Conservation (phyloP, 2,113 vertebrate genomes). For the Symphodus melops region DNA sequence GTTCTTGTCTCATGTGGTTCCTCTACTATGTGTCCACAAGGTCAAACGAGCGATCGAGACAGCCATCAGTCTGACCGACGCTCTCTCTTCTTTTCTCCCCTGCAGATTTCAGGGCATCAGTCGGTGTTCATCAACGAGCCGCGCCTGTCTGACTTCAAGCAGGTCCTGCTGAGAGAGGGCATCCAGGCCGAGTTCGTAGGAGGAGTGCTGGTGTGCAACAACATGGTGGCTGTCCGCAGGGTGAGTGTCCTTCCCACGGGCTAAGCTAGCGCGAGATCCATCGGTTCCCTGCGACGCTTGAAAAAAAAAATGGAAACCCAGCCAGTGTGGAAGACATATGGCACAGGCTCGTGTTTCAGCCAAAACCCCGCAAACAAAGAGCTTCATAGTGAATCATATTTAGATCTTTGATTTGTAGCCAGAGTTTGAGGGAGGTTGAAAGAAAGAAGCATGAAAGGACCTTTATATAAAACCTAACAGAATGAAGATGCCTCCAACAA, state of each 20-base stretch:
- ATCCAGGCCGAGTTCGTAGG: constrained; percentile 99
- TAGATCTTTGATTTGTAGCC: neutral
- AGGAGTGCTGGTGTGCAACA: constrained; percentile 98
- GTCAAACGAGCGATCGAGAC: neutral
- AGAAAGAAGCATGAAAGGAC: neutral
- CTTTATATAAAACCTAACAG: neutral
- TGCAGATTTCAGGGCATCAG: constrained; percentile 94
- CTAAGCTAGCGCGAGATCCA: neutral
- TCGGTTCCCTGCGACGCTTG: constrained; percentile 10
- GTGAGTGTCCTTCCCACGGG: constrained; percentile 81
- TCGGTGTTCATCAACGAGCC: constrained; percentile 99
- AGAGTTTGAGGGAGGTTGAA: neutral
- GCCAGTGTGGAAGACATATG: constrained; percentile 1
- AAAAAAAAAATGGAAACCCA: neutral
- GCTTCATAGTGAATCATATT: constrained; percentile 5
- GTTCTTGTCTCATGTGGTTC: neutral
- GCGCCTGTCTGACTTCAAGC: constrained; percentile 97
- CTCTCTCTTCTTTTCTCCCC: neutral
- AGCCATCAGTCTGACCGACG: neutral
- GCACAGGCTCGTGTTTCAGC: neutral
- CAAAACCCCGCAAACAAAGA: neutral
- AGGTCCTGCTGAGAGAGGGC: constrained; percentile 95
- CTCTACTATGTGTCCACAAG: constrained; percentile 1
- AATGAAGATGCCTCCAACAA: neutral
- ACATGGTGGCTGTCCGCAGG: constrained; percentile 97